Base-by-base conservation (phyloP, 2,888 invertebrate species). In the Philereme transversata region DNA sequence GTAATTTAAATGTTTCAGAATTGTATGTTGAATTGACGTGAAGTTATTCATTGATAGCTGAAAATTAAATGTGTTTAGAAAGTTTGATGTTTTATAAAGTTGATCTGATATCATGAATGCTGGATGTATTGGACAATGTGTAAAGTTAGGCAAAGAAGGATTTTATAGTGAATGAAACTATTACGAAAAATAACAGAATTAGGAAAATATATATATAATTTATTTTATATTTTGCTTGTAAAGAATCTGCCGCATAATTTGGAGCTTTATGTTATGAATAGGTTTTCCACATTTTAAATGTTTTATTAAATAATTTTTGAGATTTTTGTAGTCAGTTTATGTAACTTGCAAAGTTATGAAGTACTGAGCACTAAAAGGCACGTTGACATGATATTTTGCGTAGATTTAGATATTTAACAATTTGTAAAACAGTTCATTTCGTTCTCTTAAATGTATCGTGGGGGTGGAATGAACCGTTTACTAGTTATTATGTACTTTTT, bases 401-500 rank as follows among this genome's bases (percentile, higher is more conserved):
- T 65, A 69, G 57, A 46, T 65, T 66, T 67, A 41, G 57, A 44
- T 55, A 46, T 60, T 53, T 47, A 47, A 36, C 8, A 44, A 62
- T 64, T 67, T 60, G 9, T 51, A 50, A 62, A 52, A 46, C 43
- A 33, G 57, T 47, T 43, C 55, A 54, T 67, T 62, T 64, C 64
- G 52, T 56, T 50, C 22, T 43, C 45, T 41, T n/a, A 38, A 33
- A 51, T n/a, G 35, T 45, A 33, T 9, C 22, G 45, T 45, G 10
- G 38, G 51, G 46, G 45, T 57, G 56, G 58, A 60, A 61, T 60
- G 61, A 50, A 67, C 57, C 52, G 50, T 70, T 66, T 55, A 69
- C 53, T 63, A 51, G 60, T 64, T 62, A 45, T 62, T 58, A 75
- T 75, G 73, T 78, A 67, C 46, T 77, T 79, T 83, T 79, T 76